Conservation (phyloP, 1,140 invertebrate genomes). For the Drosophila pectinifera region DNA sequence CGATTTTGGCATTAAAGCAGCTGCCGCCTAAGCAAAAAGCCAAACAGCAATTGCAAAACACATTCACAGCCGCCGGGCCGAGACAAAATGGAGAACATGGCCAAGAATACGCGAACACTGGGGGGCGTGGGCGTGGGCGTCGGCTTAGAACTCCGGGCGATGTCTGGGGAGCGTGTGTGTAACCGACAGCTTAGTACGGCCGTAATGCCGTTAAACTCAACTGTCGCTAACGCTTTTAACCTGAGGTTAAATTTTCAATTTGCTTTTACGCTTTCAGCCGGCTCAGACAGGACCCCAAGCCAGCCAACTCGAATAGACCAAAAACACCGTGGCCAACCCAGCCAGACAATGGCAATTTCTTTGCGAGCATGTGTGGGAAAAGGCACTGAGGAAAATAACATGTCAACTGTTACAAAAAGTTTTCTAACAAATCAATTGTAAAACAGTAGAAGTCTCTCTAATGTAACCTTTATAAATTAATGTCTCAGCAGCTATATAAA, state of each 20-base stretch:
- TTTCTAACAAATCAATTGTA: no score
- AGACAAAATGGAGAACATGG: constrained; percentile 37
- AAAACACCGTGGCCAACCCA: constrained; percentile 23
- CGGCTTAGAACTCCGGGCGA: constrained; percentile 43
- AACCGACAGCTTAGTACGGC: constrained; percentile 79
- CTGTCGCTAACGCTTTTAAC: constrained; percentile 82
- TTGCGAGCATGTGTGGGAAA: constrained; percentile 15
- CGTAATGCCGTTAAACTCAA: constrained; percentile 82
- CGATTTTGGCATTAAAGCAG: constrained; percentile 80
- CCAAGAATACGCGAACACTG: constrained; percentile 26
- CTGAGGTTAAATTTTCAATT: constrained; percentile 84
- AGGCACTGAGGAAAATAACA: constrained; percentile 1
- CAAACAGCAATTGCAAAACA: constrained; percentile 68
- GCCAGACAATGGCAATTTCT: constrained; percentile 59
- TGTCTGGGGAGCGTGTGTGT: constrained; percentile 54
- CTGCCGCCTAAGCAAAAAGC: constrained; percentile 48
- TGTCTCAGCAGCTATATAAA: no score
- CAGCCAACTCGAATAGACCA: constrained; percentile 17
- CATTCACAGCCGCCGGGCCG: constrained; percentile 54
- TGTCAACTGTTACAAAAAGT: background rate
- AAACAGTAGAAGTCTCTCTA: background rate
- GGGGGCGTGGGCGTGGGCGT: constrained; percentile 60
- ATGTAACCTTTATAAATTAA: no score
- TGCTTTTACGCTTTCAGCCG: constrained; percentile 62
- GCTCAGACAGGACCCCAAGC: constrained; percentile 50